A percentile compares a stretch with the other conserved stretches of the same genome.
These are phyloP conservation scores for Phengaris alcon DNA, from an alignment of 2,888 invertebrate genomes.

Conservation along the genomic window DNA sequence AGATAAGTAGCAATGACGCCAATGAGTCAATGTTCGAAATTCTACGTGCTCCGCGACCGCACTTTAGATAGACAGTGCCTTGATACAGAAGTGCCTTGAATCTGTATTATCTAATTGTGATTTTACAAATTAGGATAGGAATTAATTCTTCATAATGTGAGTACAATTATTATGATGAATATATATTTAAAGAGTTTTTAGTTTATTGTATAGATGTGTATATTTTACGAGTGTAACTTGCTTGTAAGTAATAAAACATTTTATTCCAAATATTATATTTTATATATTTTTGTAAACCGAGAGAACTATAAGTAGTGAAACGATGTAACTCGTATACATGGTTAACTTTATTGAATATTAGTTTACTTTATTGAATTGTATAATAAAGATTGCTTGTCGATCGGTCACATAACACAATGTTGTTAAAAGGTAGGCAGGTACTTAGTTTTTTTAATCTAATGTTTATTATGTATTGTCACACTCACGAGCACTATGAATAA, in stretches of 20 bases:
- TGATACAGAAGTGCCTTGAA: background rate
- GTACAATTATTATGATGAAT: background rate
- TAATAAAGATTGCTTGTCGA: no score
- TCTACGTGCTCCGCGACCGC: no score
- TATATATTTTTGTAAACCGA: background rate
- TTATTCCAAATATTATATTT: background rate
- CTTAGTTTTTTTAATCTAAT: no score
- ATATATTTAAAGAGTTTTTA: background rate
- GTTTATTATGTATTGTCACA: no score
- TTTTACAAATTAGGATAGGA: constrained; percentile 1
- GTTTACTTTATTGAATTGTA: no score
- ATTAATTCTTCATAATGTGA: background rate
- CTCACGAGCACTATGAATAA: no score
- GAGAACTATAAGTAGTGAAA: background rate
- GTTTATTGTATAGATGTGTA: background rate
- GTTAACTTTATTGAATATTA: no score
- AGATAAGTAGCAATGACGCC: no score
- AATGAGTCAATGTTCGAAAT: no score
- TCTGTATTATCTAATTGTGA: background rate
- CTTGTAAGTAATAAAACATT: background rate
- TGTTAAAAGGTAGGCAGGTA: no score
- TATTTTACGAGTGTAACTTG: background rate
- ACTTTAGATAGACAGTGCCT: background rate
- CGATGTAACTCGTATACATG: no score
- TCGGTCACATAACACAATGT: no score